Conservation (phyloP, 2,888 invertebrate species). For the Coronaproctus castanopsis region DNA sequence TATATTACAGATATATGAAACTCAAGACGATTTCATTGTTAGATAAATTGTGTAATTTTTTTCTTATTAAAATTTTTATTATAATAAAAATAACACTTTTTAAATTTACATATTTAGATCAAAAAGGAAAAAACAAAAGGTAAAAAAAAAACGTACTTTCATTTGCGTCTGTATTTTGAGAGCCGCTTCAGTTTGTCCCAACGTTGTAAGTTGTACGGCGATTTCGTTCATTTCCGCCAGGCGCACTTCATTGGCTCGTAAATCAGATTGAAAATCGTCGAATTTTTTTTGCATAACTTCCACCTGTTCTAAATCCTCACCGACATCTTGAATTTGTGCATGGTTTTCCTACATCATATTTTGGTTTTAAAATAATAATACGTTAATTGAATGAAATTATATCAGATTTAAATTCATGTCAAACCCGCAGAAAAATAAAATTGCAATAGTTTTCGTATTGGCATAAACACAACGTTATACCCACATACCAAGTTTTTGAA, state of each 20-base stretch:
- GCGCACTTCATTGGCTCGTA: constrained; percentile 92
- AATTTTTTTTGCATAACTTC: constrained; percentile 99
- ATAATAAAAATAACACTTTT: too few species aligned
- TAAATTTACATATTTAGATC: too few species aligned
- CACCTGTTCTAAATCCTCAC: constrained; percentile 93
- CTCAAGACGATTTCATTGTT: too few species aligned
- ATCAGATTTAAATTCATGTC: not conserved
- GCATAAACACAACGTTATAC: too few species aligned
- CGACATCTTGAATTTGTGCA: constrained; percentile 89
- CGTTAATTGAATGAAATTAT: too few species aligned
- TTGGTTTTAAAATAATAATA: constrained; percentile 6
- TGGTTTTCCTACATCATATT: constrained; percentile 72
- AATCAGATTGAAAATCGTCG: constrained; percentile 93
- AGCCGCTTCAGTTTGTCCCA: constrained; percentile 96
- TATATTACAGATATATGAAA: too few species aligned
- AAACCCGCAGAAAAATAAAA: constrained; percentile 1
- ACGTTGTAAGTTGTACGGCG: constrained; percentile 85
- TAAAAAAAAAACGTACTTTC: constrained; percentile 34
- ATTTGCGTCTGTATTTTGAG: constrained; percentile 96
- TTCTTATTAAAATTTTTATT: too few species aligned
- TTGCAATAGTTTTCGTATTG: too few species aligned
- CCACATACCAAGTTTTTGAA: too few species aligned
- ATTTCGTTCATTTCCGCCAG: constrained; percentile 99
- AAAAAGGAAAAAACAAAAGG: too few species aligned
- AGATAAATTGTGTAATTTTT: too few species aligned